phyloP scores from a whole-genome alignment of 1,140 invertebrate genomes.

The Samia ricini region DNA sequence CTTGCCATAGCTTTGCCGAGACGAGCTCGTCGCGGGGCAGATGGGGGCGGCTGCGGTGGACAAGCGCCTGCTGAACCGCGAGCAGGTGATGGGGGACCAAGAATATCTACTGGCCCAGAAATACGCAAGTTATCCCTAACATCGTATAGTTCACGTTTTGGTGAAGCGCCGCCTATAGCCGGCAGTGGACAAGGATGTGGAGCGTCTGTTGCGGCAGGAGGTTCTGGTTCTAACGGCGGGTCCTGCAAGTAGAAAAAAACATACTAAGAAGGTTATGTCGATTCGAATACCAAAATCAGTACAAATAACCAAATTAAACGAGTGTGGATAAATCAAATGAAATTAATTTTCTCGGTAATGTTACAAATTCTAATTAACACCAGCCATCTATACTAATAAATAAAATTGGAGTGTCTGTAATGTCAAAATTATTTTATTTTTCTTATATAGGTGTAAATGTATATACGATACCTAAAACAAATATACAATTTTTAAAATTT shows the following conservation, averaged over 20 bases:
- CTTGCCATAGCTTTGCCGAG: conserved; percentile 84
- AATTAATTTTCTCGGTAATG: no score
- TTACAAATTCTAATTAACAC: no score
- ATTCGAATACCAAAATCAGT: neutral
- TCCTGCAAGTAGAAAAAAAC: conserved; percentile 40
- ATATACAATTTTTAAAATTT: no score
- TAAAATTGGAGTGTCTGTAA: no score
- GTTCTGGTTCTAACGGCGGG: conserved; percentile 77
- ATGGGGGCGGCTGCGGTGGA: conserved; percentile 74
- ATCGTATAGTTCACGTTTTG: conserved; percentile 63
- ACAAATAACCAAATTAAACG: no score
- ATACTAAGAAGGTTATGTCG: neutral
- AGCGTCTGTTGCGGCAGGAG: conserved; percentile 79
- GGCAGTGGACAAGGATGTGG: conserved; percentile 62
- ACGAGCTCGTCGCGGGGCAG: conserved; percentile 78
- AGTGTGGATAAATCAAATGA: no score
- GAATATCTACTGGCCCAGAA: conserved; percentile 75
- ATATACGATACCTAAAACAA: no score
- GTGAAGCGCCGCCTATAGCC: conserved; percentile 64
- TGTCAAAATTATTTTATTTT: no score
- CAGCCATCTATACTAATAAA: no score
- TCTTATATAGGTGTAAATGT: no score
- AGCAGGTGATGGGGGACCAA: conserved; percentile 83
- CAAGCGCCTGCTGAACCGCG: conserved; percentile 80
- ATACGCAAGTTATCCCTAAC: conserved; percentile 74